Evolutionary conservation across 2,888 invertebrate genomes (phyloP), one percentile per base, ranked within the genome.

Genomic region (Magallana nippona): DNA sequence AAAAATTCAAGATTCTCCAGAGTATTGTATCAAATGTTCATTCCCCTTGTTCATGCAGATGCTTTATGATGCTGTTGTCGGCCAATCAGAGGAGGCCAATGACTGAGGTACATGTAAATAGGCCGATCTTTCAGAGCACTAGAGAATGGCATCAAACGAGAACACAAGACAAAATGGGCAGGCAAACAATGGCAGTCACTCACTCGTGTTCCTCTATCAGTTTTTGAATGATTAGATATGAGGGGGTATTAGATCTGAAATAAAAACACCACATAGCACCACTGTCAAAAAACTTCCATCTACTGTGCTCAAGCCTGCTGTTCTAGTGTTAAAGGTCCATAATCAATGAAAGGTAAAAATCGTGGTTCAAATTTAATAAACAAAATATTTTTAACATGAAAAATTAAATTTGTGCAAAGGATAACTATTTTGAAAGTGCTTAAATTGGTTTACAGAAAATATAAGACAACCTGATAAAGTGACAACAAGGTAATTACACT

Each of bases 131-230:
- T 71, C 71, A 71, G 71, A 71, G 71, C 71, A 71, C 71, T 13
- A 22, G 32, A 32, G 15, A 11, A 71, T 2, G 3, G 27, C 71
- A 71, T 27, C 27, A 71, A 71, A 32, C 22, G 32, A 71, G 32
- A 15, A 13, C 71, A 62, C 17, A 44, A 44, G 44, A 44, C 44
- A 44, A 62, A 62, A 0, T 62, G 19, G n/a, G 62, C 62, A 62
- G 62, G 22, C 62, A 71, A 71, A 71, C 71, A 71, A 27, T 71
- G 22, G 71, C 71, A 22, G 15, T 71, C 89, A 91, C 93, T 93
- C 92, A 93, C 93, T 93, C 92, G 88, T 91, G 89, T 86, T 92
- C 92, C 85, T 91, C 91, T 82, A 92, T 88, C 83, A 92, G 90
- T 89, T 92, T 91, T 91, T 91, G 91, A 83, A 91, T 90, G 86